phyloP scores from a whole-genome alignment of 1,140 invertebrate species.

The Onthophagus taurus region DNA sequence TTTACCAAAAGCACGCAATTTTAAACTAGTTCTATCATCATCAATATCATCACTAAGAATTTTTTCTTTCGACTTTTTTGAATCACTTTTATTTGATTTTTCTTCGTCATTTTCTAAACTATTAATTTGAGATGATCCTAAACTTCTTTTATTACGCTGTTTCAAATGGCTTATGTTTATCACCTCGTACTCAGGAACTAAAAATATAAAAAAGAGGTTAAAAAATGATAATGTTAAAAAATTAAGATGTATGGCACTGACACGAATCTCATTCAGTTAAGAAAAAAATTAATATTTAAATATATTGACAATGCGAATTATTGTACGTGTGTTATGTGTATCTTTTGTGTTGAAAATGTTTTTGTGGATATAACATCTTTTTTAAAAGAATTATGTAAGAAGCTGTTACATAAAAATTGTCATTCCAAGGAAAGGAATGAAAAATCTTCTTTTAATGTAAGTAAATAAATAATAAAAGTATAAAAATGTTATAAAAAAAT shows the following conservation, averaged over 20 bases:
- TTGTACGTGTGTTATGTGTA: constrained; percentile 4
- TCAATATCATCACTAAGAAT: not conserved
- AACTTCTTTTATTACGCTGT: constrained; percentile 24
- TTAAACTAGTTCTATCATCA: constrained; percentile 37
- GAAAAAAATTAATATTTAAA: not conserved
- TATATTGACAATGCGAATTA: no score
- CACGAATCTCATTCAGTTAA: no score
- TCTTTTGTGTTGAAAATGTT: no score
- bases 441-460: no score
- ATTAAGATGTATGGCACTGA: not conserved
- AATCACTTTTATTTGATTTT: no score
- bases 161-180: constrained; percentile 40
- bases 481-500: constrained; percentile 18
- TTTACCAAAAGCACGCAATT: constrained; percentile 67
- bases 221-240: not conserved
- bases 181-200: constrained; percentile 60
- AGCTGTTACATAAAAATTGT: not conserved
- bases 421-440: not conserved
- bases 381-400: not conserved
- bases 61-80: no score
- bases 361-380: no score
- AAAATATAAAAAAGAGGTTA: constrained; percentile 25
- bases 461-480: no score
- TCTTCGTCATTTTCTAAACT: constrained; percentile 25
- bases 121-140: constrained; percentile 14